Conservation (phyloP, 2,888 invertebrate genomes). For the Tetropium fuscum region DNA sequence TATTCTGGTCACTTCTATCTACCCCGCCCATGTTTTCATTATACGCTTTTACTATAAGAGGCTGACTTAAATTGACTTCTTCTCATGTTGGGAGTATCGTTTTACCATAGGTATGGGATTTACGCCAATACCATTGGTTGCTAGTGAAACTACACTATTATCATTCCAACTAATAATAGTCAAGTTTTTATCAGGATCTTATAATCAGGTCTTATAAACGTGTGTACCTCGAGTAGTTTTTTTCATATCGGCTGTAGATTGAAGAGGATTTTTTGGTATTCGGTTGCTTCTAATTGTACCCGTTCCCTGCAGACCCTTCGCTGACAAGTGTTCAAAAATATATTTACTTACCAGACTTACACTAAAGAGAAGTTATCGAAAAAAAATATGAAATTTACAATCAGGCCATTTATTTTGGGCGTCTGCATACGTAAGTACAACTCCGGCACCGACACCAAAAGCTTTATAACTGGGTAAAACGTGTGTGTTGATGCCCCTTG, state of each 20-base stretch:
- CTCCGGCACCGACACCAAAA: too few relatives aligned
- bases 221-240: not conserved
- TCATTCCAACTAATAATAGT: too few relatives aligned
- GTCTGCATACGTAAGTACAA: not conserved
- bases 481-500: too few relatives aligned
- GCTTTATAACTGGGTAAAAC: too few relatives aligned
- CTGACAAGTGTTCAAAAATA: too few relatives aligned
- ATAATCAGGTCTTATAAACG: not conserved
- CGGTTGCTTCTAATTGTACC: not conserved
- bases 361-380: constrained; percentile 21
- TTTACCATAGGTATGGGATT: not conserved
- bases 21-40: not conserved
- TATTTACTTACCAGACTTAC: too few relatives aligned
- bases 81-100: not conserved
- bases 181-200: too few relatives aligned
- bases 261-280: not conserved
- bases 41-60: not conserved
- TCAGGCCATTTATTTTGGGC: not conserved
- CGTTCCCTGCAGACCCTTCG: not conserved
- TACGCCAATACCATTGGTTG: not conserved
- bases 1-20: not conserved
- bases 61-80: not conserved
- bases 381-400: constrained; percentile 18
- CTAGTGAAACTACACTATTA: not conserved
- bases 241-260: not conserved